Evolutionary conservation across 2,113 vertebrate genomes (phyloP).

Genomic region (Orientallactaga bullata): DNA sequence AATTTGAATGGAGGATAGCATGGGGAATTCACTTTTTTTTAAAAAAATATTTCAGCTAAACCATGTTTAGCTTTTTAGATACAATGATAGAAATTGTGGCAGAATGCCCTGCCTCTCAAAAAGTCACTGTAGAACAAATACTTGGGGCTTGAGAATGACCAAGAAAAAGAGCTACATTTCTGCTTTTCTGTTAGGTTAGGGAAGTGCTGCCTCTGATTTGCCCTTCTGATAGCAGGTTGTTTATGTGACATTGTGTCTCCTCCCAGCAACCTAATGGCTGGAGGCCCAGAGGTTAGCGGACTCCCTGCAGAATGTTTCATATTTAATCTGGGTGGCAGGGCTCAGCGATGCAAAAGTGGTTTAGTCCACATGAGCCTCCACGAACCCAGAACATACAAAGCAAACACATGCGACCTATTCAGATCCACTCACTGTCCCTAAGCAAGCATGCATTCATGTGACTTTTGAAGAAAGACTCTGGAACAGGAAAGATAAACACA

Average conservation of each 20-base stretch:
- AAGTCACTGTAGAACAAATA: neutral
- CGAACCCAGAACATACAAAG: neutral
- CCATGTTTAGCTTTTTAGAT: too few relatives aligned
- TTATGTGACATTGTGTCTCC: neutral
- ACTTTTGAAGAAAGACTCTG: neutral
- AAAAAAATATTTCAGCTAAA: neutral
- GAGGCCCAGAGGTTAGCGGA: neutral
- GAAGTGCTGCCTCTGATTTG: neutral
- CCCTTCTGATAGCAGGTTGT: neutral
- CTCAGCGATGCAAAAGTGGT: neutral
- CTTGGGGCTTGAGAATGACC: neutral
- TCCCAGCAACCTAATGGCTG: neutral
- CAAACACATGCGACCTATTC: neutral
- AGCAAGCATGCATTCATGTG: neutral
- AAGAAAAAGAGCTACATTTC: fast-evolving
- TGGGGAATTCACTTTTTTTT: neutral
- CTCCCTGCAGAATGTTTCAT: neutral
- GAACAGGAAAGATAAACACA: neutral
- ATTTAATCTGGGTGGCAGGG: neutral
- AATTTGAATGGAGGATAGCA: neutral
- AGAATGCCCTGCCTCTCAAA: neutral
- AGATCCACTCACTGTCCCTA: neutral
- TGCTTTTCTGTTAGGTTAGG: neutral
- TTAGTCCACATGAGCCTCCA: neutral
- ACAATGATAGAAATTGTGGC: neutral